Base-by-base conservation (phyloP, 2,113 vertebrate genomes). In the Tylochromis polylepis region DNA sequence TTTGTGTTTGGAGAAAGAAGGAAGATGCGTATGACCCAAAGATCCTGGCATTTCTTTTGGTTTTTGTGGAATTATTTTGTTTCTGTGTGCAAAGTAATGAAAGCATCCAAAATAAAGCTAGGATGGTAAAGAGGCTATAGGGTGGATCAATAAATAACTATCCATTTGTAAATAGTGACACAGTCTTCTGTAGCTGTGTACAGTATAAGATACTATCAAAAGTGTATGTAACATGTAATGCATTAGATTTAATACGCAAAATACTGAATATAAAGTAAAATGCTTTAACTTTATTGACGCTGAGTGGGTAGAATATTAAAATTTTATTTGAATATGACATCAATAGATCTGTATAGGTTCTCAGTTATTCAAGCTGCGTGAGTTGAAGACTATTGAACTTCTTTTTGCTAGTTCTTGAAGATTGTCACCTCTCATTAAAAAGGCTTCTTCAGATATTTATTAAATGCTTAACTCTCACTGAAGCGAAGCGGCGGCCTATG, bases 381-480 rank as follows among this genome's bases (percentile, higher is more conserved):
- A 67, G 62, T 41, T 67, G 36, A 67, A 67, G n/a, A 41, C 36
- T 41, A 4, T 36, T 67, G 22, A 24, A 24, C 36, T 41, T 70
- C 8, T 41, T 67, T 15, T 70, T 24, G 20, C n/a, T 15, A 36
- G 7, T 70, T 70, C 62, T 15, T 70, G 6, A 70, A 1, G 7
- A 43, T 24, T 67, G 20, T 67, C 36, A 15, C n/a, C n/a, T 43
- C 7, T 43, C 36, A 41, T 70, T 43, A 70, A 43, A 70, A 70
- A 70, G 65, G n/a, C 8, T 41, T 70, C 36, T 70, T 43, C 65
- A 70, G 62, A 41, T 59, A 59, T 70, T 43, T 70, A 70, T 24
- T 15, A 70, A 70, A 43, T 43, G 41, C 0, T 7, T 0, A 22
- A 41, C 62, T 1, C 11, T 70, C 36, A 15, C n/a, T 14, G 60